Base-by-base conservation (phyloP, 2,113 vertebrate species). In the Spea multiplicata region DNA sequence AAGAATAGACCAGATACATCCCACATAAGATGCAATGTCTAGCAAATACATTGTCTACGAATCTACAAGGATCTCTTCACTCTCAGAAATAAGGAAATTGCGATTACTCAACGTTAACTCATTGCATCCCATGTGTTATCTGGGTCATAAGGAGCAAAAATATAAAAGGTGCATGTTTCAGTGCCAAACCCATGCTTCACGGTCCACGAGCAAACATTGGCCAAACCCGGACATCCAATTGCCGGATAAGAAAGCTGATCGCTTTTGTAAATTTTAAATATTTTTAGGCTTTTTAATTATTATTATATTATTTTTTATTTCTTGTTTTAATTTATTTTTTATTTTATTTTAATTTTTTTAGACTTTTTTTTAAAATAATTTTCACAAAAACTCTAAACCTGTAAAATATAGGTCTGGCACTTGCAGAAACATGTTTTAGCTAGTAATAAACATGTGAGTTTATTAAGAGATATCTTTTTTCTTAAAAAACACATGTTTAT, bases 51-150 rank as follows among this genome's bases (percentile, higher is more conserved):
- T 73, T 16, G 48, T 87, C 86, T 88, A 85, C 81, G 75, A 84
- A 85, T 88, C 88, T 87, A 30, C 30, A 30, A 88, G 78, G 73
- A 81, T 87, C 66, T 9, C 78, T 82, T 81, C 81, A 67, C 70
- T 80, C 85, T 84, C 86, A 76, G 83, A 86, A 81, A 45, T 17
- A 90, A 74, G 66, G 84, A 88, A 70, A 66, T 78, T 84, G 69
- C 86, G 93, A 90, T 88, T 90, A 86, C 64, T 78, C 73, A 87
- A 90, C 83, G 86, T 85, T 87, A 30, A 30, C 91, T 92, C 95
- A 97, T 97, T 99, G 97, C 97, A 99, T 99, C 97, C 97, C 94
- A 98, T 98, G 97, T 96, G 97, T 91, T 98, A 98, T 98, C 97
- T 98, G 97, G 97, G 93, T 93, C 91, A 95, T 96, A 98, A 98